Evolutionary conservation across 64 coral and sea anemone species (phyloP).

Genomic region (Porites lutea): DNA sequence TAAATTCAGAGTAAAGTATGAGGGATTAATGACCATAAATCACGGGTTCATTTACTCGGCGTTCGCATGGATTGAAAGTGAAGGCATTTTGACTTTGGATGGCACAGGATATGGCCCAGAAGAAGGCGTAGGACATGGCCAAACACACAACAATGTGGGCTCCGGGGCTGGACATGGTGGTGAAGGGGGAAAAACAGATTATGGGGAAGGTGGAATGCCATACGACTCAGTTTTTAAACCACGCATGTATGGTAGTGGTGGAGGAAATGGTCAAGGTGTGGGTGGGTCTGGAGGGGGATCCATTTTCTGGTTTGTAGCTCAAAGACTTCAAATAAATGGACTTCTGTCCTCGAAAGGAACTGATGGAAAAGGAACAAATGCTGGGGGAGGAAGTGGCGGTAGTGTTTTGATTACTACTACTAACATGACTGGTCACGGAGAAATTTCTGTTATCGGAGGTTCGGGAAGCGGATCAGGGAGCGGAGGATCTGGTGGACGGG

Average conservation of each 20-base stretch:
- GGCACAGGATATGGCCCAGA: constrained; percentile 85
- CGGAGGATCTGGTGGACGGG: constrained; percentile 94
- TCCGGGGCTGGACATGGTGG: constrained; percentile 92
- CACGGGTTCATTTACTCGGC: constrained; percentile 81
- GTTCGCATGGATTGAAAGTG: constrained; percentile 95
- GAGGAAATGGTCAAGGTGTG: constrained; percentile 84
- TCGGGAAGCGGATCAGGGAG: constrained; percentile 83
- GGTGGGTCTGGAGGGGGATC: constrained; percentile 89
- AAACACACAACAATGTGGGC: constrained; percentile 59
- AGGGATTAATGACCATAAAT: constrained; percentile 83
- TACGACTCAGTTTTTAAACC: constrained; percentile 92
- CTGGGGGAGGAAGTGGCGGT: constrained; percentile 93
- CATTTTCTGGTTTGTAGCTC: constrained; percentile 78
- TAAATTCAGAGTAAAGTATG: constrained; percentile 81
- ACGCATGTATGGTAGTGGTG: constrained; percentile 81
- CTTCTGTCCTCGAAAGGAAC: constrained; percentile 81
- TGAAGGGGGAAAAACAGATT: constrained; percentile 85
- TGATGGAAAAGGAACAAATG: constrained; percentile 62
- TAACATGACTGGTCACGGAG: constrained; percentile 97
- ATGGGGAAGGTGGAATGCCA: constrained; percentile 68
- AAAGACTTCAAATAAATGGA: constrained; percentile 89
- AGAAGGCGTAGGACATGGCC: constrained; percentile 70
- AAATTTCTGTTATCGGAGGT: constrained; percentile 85
- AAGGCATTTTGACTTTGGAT: constrained; percentile 74
- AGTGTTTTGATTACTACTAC: constrained; percentile 90